Evolutionary conservation across 2,113 vertebrate species (phyloP).

Genomic region (Solea solea): DNA sequence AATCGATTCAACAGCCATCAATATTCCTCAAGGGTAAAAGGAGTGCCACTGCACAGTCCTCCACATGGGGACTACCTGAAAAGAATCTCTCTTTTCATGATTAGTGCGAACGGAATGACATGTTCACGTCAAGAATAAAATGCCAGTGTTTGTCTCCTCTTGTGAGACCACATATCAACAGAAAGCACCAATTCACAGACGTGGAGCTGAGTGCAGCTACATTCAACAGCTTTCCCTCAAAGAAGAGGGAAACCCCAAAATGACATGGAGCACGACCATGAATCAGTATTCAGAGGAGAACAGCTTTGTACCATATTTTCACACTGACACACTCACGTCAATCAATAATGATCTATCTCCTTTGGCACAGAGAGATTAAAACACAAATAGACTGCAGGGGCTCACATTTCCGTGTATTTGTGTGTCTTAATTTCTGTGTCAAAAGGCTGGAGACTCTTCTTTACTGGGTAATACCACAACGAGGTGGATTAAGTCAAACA

Average conservation of each 20-base stretch:
- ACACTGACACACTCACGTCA: slow-evolving; percentile 14
- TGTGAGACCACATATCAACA: slow-evolving; percentile 33
- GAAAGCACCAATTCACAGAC: slow-evolving; percentile 54
- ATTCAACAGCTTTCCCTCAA: slow-evolving; percentile 22
- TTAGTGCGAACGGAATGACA: slow-evolving; percentile 1
- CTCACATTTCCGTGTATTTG: slow-evolving; percentile 7
- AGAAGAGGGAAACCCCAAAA: slow-evolving; percentile 1
- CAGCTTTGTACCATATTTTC: slow-evolving; percentile 32
- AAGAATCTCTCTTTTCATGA: not conserved
- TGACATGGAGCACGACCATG: too few relatives aligned
- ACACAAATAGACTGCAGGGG: not conserved
- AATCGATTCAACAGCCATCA: slow-evolving; percentile 49
- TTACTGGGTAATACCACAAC: slow-evolving; percentile 23
- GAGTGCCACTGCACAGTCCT: slow-evolving; percentile 2
- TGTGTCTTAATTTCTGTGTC: slow-evolving; percentile 10
- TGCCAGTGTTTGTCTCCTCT: slow-evolving; percentile 37
- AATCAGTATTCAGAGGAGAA: slow-evolving; percentile 23
- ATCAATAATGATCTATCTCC: slow-evolving; percentile 26
- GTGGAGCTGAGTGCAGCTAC: slow-evolving; percentile 37
- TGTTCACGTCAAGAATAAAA: slow-evolving; percentile 53
- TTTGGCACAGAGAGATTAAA: slow-evolving; percentile 31
- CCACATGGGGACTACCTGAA: slow-evolving; percentile 2
- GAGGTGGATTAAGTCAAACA: slow-evolving; percentile 27
- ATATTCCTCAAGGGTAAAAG: slow-evolving; percentile 31
- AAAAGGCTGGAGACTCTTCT: slow-evolving; percentile 13